phyloP scores from a whole-genome alignment of 2,888 invertebrate genomes.

The Ceratothoa steindachneri region DNA sequence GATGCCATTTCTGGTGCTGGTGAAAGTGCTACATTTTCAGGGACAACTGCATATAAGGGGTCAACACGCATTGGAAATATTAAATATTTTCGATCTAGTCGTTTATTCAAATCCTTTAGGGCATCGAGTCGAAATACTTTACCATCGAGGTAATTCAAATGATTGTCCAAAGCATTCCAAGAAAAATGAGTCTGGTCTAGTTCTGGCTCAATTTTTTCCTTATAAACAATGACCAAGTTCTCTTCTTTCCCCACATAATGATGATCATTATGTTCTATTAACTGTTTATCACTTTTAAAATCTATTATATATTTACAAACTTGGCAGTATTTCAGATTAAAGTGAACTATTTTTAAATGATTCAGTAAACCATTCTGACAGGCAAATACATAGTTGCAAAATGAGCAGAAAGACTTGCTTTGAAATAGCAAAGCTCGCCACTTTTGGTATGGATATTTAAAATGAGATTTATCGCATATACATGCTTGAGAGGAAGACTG shows the following conservation, averaged over 20 bases:
- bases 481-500: constrained; percentile 12
- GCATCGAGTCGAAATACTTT: constrained; percentile 25
- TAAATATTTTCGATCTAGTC: constrained; percentile 27
- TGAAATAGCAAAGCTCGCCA: constrained; percentile 25
- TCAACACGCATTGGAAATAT: constrained; percentile 31
- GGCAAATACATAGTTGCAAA: constrained; percentile 29
- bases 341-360: constrained; percentile 33
- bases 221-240: neutral
- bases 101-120: constrained; percentile 16
- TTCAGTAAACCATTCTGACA: constrained; percentile 27
- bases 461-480: constrained; percentile 19
- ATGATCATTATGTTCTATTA: constrained; percentile 14
- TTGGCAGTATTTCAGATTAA: constrained; percentile 10
- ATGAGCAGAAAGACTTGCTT: constrained; percentile 20
- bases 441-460: constrained; percentile 26
- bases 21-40: constrained; percentile 20
- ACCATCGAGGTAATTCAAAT: constrained; percentile 38
- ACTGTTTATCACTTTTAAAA: neutral
- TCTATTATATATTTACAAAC: constrained; percentile 6
- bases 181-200: constrained; percentile 23
- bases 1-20: constrained; percentile 25
- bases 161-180: constrained; percentile 39
- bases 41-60: constrained; percentile 26
- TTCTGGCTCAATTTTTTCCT: neutral
- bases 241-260: neutral